A percentile compares a stretch with the other conserved stretches of the same genome.
phyloP scores from a whole-genome alignment of 2,888 invertebrate genomes.

The Chymomyza caudatula region DNA sequence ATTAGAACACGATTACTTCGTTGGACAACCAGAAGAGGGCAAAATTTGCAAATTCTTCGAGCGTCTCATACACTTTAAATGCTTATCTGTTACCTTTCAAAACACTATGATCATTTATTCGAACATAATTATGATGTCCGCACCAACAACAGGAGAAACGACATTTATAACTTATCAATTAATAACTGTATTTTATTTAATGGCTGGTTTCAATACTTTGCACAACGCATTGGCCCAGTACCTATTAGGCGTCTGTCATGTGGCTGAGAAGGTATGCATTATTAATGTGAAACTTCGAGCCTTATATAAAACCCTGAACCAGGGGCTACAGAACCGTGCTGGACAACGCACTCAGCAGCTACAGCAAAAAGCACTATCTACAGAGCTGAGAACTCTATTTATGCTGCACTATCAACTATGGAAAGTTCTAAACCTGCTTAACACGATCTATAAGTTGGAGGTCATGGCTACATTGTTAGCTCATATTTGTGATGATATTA shows the following conservation, averaged over 20 bases:
- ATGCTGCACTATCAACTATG: not conserved
- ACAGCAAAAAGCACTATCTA: not conserved
- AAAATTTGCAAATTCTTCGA: not conserved
- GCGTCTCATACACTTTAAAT: not conserved
- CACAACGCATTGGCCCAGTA: not conserved
- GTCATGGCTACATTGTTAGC: not conserved
- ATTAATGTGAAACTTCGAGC: not conserved
- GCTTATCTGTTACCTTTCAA: not conserved
- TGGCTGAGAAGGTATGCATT: not conserved
- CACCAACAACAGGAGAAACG: not conserved
- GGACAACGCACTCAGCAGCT: not conserved
- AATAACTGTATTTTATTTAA: not conserved
- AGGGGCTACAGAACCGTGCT: not conserved
- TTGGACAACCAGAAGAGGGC: not conserved
- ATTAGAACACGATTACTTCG: not conserved
- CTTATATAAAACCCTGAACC: not conserved
- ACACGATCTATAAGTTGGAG: not conserved
- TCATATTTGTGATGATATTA: not conserved
- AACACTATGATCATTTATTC: not conserved
- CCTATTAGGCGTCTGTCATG: not conserved
- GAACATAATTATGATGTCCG: not conserved
- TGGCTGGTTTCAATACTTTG: not conserved
- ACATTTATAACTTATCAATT: not conserved
- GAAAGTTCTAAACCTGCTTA: not conserved
- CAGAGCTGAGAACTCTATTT: not conserved